Conservation (phyloP, 2,888 invertebrate species). For the Synergus japonicus region DNA sequence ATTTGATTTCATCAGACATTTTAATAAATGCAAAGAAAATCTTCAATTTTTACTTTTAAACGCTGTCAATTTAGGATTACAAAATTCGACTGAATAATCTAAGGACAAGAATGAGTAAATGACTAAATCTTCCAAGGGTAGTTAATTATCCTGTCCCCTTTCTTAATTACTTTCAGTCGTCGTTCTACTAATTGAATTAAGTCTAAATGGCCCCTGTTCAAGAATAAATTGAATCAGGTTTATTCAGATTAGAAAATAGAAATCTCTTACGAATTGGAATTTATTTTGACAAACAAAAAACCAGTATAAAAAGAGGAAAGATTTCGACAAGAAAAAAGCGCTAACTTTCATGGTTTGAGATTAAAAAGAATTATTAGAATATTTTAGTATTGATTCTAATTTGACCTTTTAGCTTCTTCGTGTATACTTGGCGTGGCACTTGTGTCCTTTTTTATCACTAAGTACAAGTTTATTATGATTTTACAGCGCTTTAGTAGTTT, state of each 20-base stretch:
- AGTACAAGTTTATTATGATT: neutral
- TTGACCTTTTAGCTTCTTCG: slow-evolving; percentile 39
- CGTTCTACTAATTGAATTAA: neutral
- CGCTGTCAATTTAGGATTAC: no score
- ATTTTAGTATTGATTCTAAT: slow-evolving; percentile 3
- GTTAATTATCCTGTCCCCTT: neutral
- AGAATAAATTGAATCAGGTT: neutral
- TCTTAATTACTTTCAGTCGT: neutral
- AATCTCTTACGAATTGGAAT: neutral
- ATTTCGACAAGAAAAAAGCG: neutral
- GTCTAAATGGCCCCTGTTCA: neutral
- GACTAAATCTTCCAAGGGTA: neutral
- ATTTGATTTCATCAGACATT: neutral
- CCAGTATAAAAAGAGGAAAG: neutral
- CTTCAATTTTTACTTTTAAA: no score
- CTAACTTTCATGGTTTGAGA: neutral
- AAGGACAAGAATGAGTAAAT: no score
- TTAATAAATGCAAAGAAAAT: neutral
- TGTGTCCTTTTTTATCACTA: slow-evolving; percentile 30
- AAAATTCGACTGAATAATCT: no score
- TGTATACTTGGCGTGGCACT: slow-evolving; percentile 43
- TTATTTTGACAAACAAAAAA: neutral
- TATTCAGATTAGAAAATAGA: neutral
- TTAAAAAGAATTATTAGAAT: slow-evolving; percentile 15
- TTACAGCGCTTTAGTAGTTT: slow-evolving; percentile 45